Base-by-base conservation (phyloP, 1,140 invertebrate species). In the Leptopilina boulardi region DNA sequence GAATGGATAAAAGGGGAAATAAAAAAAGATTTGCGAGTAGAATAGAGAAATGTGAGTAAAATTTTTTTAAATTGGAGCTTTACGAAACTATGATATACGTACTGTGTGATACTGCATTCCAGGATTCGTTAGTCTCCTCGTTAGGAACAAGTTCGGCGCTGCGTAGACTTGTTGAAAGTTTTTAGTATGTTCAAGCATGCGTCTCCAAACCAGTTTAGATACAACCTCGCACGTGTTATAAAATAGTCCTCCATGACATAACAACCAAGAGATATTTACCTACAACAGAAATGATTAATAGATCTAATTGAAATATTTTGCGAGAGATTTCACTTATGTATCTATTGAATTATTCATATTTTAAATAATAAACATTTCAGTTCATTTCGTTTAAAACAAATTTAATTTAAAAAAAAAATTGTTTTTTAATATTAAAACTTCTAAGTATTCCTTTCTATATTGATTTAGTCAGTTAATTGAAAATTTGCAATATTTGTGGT, bases 161-260 rank as follows among this genome's bases (percentile, higher is more conserved):
- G 59, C 26, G 26, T 66, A 30, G 26, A 30, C 11, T 66, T 26
- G 59, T 30, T 30, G 19, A 59, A 15, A 30, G 26, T 30, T 66
- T 66, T 30, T 4, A 30, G 11, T 30, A 26, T 34, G 23, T 30
- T 26, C 59, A 66, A 66, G 59, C 59, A 66, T 66, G 59, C 59
- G 59, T 66, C 59, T 23, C 59, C 59, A 66, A 66, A 66, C 59
- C 59, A 66, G 59, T 66, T 66, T 66, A 30, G 21, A 66, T 30
- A 30, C 59, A 66, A 30, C 59, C 30, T 15, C 34, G 59, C 59
- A 66, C 59, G 26, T 30, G 59, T 34, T 66, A 66, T 23, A 30
- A 66, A 23, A 66, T 66, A 66, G 59, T 34, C 59, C 26, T 30
- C 26, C 59, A 66, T 66, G 59, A 66, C 59, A 66, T 66, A 66